A percentile compares a stretch with the other conserved stretches of the same genome.
Conservation (phyloP, 2,113 vertebrate genomes). For the Brachirus orientalis region DNA sequence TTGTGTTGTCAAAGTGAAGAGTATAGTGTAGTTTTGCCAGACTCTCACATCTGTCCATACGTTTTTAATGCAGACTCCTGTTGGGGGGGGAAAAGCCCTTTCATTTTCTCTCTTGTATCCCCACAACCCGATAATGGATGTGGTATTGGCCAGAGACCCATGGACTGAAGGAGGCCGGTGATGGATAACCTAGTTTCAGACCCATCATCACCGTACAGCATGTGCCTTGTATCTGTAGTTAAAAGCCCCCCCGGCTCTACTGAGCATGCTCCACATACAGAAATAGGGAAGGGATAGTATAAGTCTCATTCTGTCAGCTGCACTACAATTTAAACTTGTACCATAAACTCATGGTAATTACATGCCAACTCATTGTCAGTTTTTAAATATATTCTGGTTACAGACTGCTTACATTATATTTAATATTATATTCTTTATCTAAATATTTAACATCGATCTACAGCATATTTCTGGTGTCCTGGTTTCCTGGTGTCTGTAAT, state of each 20-base stretch:
- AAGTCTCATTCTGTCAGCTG: not conserved
- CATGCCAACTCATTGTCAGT: too few relatives aligned
- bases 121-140: constrained; percentile 74
- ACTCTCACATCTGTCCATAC: constrained; percentile 53
- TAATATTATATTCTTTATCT: too few relatives aligned
- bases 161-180: constrained; percentile 62
- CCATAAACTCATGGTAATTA: too few relatives aligned
- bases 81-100: constrained; percentile 50
- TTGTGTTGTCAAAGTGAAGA: too few relatives aligned
- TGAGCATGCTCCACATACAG: constrained; percentile 34
- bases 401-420: too few relatives aligned
- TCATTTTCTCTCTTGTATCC: constrained; percentile 63
- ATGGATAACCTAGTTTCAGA: constrained; percentile 80
- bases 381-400: too few relatives aligned
- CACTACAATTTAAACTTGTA: too few relatives aligned
- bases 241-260: constrained; percentile 27
- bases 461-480: too few relatives aligned
- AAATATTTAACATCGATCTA: too few relatives aligned
- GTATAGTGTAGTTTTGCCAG: not conserved
- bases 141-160: constrained; percentile 68
- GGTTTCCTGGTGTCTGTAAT: too few relatives aligned
- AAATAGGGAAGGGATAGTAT: constrained; percentile 22
- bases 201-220: constrained; percentile 74
- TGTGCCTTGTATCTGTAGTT: constrained; percentile 67
- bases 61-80: constrained; percentile 63